Evolutionary conservation across 2,113 vertebrate genomes (phyloP).

Genomic region (Orycteropus afer): DNA sequence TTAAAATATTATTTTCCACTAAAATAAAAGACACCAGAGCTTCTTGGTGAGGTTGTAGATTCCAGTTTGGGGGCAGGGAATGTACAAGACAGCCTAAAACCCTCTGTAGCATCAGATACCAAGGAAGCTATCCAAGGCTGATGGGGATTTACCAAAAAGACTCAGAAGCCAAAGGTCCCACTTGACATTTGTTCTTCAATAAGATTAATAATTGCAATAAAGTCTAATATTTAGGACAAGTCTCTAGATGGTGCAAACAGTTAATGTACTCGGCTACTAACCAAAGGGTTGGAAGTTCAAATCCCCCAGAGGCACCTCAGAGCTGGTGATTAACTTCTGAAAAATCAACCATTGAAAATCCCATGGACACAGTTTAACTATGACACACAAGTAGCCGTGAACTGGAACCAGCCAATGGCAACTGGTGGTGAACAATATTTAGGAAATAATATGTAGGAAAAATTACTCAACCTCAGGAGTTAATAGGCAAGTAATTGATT

Average conservation of each 20-base stretch:
- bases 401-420: not conserved
- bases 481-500: not conserved
- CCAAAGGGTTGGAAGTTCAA: not conserved
- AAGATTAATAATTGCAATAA: not conserved
- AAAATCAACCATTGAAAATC: not conserved
- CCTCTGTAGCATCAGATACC: not conserved
- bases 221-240: not conserved
- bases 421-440: not conserved
- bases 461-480: not conserved
- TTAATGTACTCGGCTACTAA: not conserved
- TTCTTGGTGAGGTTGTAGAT: not conserved
- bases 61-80: not conserved
- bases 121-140: not conserved
- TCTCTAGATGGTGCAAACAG: not conserved
- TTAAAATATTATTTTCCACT: not conserved
- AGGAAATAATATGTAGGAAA: not conserved
- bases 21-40: not conserved
- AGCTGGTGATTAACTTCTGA: not conserved
- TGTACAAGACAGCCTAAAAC: not conserved
- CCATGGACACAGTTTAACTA: not conserved
- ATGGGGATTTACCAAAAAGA: not conserved
- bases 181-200: not conserved
- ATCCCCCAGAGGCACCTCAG: not conserved
- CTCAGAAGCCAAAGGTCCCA: not conserved
- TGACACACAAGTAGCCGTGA: not conserved